Base-by-base conservation (phyloP, 2,888 invertebrate genomes). In the Arctia plantaginis region DNA sequence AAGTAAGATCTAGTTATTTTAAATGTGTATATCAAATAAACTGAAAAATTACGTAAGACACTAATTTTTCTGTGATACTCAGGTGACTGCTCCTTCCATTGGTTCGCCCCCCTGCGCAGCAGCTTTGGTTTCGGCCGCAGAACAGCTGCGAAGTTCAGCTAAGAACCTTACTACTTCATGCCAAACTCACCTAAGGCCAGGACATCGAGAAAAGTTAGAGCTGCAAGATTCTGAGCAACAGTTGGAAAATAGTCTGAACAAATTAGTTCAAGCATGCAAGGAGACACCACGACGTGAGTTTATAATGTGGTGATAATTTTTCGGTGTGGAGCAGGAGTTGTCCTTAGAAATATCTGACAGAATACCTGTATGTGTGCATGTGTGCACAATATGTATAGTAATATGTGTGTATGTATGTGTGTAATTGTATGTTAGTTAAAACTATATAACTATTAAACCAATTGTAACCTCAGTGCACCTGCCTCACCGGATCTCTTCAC, bases 201-300 rank as follows among this genome's bases (percentile, higher is more conserved):
- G 33, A 18, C 62, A 18, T 30, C 62, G 30, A 30, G 62, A 81
- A 18, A 73, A 68, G 10, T 6, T 47, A 30, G 67, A 67, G 20
- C 23, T 47, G 30, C 47, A 47, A 23, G 20, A 33, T 33, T 33
- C 47, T 3, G 67, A 69, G n/a, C 35, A 47, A 69, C 77, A 85
- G 4, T 75, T 89, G 73, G 77, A 85, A 35, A 67, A 75, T 1
- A 66, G 65, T 35, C 35, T 39, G 39, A 15, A 66, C 15, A 66
- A 39, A 12, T 66, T 66, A n/a, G 8, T 69, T 35, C 51, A 55
- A 33, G n/a, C 69, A 13, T 51, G 47, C 15, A 33, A n/a, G 23
- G 51, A 27, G 35, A 33, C 13, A 33, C 33, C 47, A 1, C 30
- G 67, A 13, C 67, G 67, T 67, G 23, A 67, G 67, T 67, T 55